These are phyloP conservation scores for Oncorhynchus masou DNA, from an alignment of 2,113 vertebrate species.

Conservation along the genomic window DNA sequence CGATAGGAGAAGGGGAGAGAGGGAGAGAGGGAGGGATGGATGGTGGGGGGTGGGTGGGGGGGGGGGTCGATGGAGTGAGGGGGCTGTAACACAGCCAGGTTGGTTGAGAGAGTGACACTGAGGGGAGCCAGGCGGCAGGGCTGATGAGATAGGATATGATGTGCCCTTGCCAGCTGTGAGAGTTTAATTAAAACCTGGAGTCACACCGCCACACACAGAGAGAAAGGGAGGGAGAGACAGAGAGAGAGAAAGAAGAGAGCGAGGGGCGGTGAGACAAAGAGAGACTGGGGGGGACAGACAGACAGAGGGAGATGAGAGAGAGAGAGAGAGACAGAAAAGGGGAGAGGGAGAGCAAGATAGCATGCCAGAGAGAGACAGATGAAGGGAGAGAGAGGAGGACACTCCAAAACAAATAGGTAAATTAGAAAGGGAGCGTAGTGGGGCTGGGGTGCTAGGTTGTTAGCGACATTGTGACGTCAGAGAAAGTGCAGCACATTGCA, in stretches of 20 bases:
- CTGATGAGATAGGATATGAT: constrained; percentile 47
- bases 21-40: neutral
- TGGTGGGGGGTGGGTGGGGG: neutral
- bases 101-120: constrained; percentile 4
- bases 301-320: neutral
- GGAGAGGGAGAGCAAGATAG: neutral
- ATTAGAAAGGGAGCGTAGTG: constrained; percentile 1
- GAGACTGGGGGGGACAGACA: neutral
- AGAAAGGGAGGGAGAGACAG: neutral
- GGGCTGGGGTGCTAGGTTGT: neutral
- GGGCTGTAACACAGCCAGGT: neutral
- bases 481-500: constrained; percentile 24
- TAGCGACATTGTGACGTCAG: constrained; percentile 1
- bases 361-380: neutral
- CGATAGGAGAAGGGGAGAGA: neutral
- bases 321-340: neutral
- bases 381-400: neutral
- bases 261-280: neutral
- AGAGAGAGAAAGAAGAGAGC: neutral
- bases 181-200: constrained; percentile 47
- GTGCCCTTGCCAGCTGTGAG: constrained; percentile 44
- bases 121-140: constrained; percentile 12
- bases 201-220: constrained; percentile 6
- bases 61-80: neutral
- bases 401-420: constrained; percentile 27